phyloP scores from a whole-genome alignment of 2,797 vertebrate species.

The Florisuga fusca region DNA sequence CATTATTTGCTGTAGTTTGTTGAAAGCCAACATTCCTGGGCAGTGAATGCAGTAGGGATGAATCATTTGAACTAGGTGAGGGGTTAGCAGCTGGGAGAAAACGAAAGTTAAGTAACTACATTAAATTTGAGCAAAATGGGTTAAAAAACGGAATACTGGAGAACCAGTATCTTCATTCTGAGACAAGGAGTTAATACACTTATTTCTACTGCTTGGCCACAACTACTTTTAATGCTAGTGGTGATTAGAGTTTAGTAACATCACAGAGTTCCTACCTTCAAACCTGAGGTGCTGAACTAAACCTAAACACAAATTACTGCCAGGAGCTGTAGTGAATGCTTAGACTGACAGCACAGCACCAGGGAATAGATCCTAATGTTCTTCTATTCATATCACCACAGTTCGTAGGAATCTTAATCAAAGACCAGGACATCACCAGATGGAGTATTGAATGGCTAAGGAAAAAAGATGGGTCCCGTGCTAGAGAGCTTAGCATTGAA shows the following conservation, averaged over 20 bases:
- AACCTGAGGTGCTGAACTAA: background rate
- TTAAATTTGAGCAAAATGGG: constrained; percentile 46
- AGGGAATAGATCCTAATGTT: background rate
- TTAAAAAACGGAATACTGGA: constrained; percentile 23
- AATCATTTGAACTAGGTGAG: constrained; percentile 83
- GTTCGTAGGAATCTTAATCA: background rate
- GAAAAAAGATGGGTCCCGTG: background rate
- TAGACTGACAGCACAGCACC: background rate
- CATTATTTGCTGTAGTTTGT: constrained; percentile 78
- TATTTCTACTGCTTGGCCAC: background rate
- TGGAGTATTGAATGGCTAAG: background rate
- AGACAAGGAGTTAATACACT: background rate
- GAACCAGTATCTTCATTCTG: background rate
- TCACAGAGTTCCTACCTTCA: background rate
- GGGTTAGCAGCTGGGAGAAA: constrained; percentile 77
- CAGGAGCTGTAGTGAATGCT: background rate
- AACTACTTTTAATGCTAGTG: background rate
- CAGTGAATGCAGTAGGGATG: constrained; percentile 78
- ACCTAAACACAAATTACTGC: constrained; percentile 1
- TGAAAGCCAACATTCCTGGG: constrained; percentile 81
- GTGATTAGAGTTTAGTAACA: background rate
- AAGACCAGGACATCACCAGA: background rate
- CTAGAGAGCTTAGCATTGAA: background rate
- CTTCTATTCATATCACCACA: background rate
- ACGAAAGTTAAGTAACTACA: constrained; percentile 60